A percentile compares a stretch with the other conserved stretches of the same genome.
Evolutionary conservation across 2,888 invertebrate genomes (phyloP).

Genomic region (Congeria kusceri): DNA sequence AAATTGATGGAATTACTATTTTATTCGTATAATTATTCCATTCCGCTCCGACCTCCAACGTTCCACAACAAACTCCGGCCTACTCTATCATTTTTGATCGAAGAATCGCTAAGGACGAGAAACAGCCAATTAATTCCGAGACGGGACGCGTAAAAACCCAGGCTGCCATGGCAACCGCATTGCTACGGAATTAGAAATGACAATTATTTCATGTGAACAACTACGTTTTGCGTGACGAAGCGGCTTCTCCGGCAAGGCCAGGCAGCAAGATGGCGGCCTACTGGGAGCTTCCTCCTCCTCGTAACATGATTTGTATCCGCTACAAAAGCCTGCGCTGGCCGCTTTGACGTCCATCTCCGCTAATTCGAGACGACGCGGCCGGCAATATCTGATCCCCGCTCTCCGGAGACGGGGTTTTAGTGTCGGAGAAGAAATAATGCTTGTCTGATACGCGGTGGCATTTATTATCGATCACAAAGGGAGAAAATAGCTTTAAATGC

Average conservation of each 20-base stretch:
- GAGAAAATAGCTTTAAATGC: no score
- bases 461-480: no score
- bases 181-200: constrained; percentile 66
- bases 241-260: constrained; percentile 35
- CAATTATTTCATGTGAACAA: constrained; percentile 60
- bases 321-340: constrained; percentile 51
- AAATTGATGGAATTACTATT: constrained; percentile 39
- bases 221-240: constrained; percentile 57
- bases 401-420: not conserved
- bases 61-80: constrained; percentile 36
- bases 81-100: constrained; percentile 38
- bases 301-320: constrained; percentile 52
- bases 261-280: constrained; percentile 36
- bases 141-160: constrained; percentile 49
- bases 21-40: constrained; percentile 51
- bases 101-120: constrained; percentile 18
- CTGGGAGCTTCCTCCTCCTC: constrained; percentile 32
- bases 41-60: constrained; percentile 28
- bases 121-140: constrained; percentile 65
- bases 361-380: constrained; percentile 53
- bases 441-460: no score
- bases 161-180: constrained; percentile 55
- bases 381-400: not conserved
- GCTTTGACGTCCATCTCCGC: constrained; percentile 48
- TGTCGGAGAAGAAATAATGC: not conserved